Evolutionary conservation across 1,140 invertebrate species (phyloP), one percentile per base, ranked within the genome.

Genomic region (Drosophila nasuta): DNA sequence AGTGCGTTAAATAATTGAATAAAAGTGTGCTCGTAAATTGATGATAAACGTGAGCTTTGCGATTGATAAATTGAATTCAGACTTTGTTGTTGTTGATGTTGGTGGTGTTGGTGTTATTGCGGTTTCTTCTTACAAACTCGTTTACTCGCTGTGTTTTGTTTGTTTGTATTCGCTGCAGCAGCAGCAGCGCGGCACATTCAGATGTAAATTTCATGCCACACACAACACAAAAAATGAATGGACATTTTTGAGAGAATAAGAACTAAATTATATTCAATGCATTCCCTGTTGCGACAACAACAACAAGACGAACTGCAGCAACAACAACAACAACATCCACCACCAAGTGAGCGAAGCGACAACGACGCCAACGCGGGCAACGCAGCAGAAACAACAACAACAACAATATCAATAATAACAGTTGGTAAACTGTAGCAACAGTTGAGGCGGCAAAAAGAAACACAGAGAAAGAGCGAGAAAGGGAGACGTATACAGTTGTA

Each of bases 371-470:
- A 74, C 65, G 57, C 57, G 48, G 69, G 45, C 64, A 73, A 28
- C 69, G 46, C 30, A 71, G 57, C 20, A 54, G 13, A 48, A 52
- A 52, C 60, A 64, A 52, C 8, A 67, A 52, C 10, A 67, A 30
- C 41, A 58, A 17, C 52, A 67, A 38, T 30, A 43, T 13, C 46
- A 62, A 68, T 38, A 43, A 74, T 46, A 73, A 67, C 69, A 62
- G 49, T 48, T 60, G 45, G 28, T 17, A 59, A 67, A 65, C 58
- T 76, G 71, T 74, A 56, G 67, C 81, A 83, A 75, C 63, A 79
- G 75, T 71, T 75, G 73, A 59, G 73, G 81, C 77, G 81, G 74
- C 81, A 70, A 51, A 76, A 63, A 51, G 28, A 35, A 38, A 45
- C 35, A 43, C 20, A 8, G 35, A 38, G 35, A 10, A 10, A 38